phyloP scores from a whole-genome alignment of 2,888 invertebrate genomes.

The Balanococcus diminutus region DNA sequence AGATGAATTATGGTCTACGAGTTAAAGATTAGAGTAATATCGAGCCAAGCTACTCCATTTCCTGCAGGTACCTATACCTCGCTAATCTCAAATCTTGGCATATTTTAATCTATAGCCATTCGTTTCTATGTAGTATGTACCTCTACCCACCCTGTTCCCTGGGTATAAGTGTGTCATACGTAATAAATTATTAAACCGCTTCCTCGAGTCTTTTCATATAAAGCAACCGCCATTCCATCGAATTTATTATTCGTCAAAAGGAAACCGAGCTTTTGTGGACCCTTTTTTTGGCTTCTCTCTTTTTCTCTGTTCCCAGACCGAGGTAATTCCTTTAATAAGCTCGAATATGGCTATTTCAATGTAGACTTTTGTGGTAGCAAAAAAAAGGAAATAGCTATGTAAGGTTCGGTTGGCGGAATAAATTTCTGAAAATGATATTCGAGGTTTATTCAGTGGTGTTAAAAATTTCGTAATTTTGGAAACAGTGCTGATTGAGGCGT shows the following conservation, averaged over 20 bases:
- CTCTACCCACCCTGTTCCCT: too few species aligned
- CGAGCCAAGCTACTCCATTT: too few species aligned
- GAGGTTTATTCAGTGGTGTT: neutral
- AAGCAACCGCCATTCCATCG: neutral
- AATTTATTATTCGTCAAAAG: constrained; percentile 17
- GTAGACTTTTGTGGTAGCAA: neutral
- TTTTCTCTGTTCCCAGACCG: neutral
- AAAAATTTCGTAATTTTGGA: too few species aligned
- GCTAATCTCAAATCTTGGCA: neutral
- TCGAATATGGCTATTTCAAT: neutral
- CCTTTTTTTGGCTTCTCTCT: neutral
- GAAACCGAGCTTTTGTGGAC: neutral
- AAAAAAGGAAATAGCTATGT: neutral
- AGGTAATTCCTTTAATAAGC: neutral
- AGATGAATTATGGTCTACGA: neutral
- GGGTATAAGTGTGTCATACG: too few species aligned
- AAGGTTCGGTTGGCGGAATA: neutral
- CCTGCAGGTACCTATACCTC: neutral
- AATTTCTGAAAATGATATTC: neutral
- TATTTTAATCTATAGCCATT: neutral
- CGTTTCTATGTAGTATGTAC: neutral
- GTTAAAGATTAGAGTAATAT: neutral
- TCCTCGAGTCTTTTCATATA: neutral
- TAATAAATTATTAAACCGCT: neutral
- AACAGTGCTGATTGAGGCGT: too few species aligned